Evolutionary conservation across 2,888 invertebrate species (phyloP).

Genomic region (Drosophila dives): DNA sequence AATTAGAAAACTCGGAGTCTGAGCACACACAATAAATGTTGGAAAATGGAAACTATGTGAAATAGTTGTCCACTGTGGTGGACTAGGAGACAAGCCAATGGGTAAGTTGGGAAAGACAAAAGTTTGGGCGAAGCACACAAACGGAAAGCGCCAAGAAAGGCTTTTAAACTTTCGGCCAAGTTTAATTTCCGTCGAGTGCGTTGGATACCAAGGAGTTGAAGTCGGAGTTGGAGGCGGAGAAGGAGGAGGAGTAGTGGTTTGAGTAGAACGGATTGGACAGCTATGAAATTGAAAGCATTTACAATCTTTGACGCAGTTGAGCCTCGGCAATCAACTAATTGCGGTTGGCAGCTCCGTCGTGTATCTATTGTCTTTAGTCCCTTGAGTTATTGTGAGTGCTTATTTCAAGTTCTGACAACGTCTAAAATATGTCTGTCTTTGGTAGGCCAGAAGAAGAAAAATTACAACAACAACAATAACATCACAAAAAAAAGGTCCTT

Average conservation of each 20-base stretch:
- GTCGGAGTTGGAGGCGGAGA: constrained; percentile 3
- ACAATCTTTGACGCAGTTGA: constrained; percentile 67
- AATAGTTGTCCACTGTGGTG: constrained; percentile 6
- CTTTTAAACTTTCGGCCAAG: constrained; percentile 79
- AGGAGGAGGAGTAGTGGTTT: constrained; percentile 7
- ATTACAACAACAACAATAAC: background rate
- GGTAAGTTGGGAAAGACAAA: constrained; percentile 50
- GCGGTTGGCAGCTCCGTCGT: constrained; percentile 42
- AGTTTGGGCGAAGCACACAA: constrained; percentile 61
- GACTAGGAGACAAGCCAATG: background rate
- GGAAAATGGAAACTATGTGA: constrained; percentile 45
- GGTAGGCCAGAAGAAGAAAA: constrained; percentile 3
- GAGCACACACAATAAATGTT: constrained; percentile 46
- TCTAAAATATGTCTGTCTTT: constrained; percentile 26
- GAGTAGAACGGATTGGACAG: constrained; percentile 18
- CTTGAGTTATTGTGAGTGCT: constrained; percentile 3
- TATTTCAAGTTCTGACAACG: constrained; percentile 28
- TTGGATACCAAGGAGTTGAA: constrained; percentile 2
- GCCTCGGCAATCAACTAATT: constrained; percentile 74
- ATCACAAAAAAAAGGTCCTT: constrained; percentile 24
- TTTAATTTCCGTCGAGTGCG: constrained; percentile 74
- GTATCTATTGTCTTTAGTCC: constrained; percentile 39
- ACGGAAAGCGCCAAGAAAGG: constrained; percentile 72
- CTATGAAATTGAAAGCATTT: constrained; percentile 76
- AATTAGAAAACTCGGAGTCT: constrained; percentile 65